Percentiles rank a stretch among this genome's conserved stretches.
Conservation (phyloP, 2,113 vertebrate genomes). For the Hydrolagus affinis region DNA sequence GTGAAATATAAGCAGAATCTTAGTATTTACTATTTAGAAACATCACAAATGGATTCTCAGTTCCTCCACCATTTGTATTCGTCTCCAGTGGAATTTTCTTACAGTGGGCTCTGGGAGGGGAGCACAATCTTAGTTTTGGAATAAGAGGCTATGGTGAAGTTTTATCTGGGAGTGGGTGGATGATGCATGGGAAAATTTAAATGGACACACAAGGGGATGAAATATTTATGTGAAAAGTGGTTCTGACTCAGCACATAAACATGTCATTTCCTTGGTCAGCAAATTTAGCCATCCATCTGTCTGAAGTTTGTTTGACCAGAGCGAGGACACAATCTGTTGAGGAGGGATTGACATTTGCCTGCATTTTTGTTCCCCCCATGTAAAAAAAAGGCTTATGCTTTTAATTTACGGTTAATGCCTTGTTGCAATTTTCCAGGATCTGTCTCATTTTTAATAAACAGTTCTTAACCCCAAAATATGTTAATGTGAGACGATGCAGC, state of each 20-base stretch:
- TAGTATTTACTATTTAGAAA: no score
- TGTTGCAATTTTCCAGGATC: background rate
- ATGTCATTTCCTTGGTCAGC: background rate
- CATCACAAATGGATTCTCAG: no score
- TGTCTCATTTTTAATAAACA: background rate
- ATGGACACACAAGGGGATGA: background rate
- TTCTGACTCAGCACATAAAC: constrained; percentile 11
- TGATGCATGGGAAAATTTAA: background rate
- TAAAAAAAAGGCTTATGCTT: background rate
- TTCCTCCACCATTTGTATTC: no score
- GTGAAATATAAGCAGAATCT: no score
- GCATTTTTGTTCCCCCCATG: background rate
- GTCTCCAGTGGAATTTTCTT: no score
- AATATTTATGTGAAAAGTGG: constrained; percentile 15
- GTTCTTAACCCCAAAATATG: background rate
- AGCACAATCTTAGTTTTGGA: no score
- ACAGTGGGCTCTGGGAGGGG: no score
- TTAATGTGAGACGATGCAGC: background rate
- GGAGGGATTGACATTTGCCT: background rate
- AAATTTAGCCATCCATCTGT: background rate
- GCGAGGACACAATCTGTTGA: background rate
- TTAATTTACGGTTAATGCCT: no score
- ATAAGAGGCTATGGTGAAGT: no score
- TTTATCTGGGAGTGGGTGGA: no score
- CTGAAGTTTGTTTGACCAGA: background rate